A percentile compares a stretch with the other conserved stretches of the same genome.
Conservation (phyloP, 2,888 invertebrate species). For the Drosophila kanekoi region DNA sequence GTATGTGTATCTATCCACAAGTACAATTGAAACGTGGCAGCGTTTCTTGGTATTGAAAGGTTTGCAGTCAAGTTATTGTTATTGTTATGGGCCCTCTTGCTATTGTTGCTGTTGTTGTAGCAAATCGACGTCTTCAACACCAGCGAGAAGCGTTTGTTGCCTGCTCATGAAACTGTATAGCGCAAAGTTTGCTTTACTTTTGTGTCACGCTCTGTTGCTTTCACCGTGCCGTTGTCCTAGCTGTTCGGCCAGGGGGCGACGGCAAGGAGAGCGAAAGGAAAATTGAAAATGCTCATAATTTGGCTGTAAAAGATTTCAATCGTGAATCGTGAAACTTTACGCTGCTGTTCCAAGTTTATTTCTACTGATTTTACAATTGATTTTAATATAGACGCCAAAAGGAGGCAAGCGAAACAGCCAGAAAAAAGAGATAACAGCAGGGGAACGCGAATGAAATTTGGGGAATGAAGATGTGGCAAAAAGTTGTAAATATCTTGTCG, state of each 20-base stretch:
- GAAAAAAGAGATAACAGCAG: background rate
- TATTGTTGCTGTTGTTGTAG: slow-evolving; percentile 54
- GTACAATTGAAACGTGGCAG: slow-evolving; percentile 76
- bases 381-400: slow-evolving; percentile 61
- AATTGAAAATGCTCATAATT: slow-evolving; percentile 83
- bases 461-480: slow-evolving; percentile 32
- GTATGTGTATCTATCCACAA: slow-evolving; percentile 46
- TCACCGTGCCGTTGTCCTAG: slow-evolving; percentile 19
- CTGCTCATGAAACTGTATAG: slow-evolving; percentile 76
- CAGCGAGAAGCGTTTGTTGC: slow-evolving; percentile 54
- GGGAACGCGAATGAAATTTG: slow-evolving; percentile 6
- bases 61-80: slow-evolving; percentile 80
- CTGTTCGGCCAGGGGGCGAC: background rate
- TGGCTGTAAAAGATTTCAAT: slow-evolving; percentile 82
- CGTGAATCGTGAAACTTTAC: slow-evolving; percentile 80
- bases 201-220: slow-evolving; percentile 76
- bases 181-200: slow-evolving; percentile 78
- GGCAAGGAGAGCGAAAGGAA: slow-evolving; percentile 37
- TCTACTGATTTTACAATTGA: slow-evolving; percentile 78
- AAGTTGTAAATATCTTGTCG: slow-evolving; percentile 77
- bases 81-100: slow-evolving; percentile 73
- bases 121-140: slow-evolving; percentile 65
- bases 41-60: slow-evolving; percentile 75
- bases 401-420: background rate
- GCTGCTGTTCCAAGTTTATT: slow-evolving; percentile 65